These are phyloP conservation scores for Anabacerthia variegaticeps DNA, from an alignment of 2,797 vertebrate genomes.

Conservation along the genomic window DNA sequence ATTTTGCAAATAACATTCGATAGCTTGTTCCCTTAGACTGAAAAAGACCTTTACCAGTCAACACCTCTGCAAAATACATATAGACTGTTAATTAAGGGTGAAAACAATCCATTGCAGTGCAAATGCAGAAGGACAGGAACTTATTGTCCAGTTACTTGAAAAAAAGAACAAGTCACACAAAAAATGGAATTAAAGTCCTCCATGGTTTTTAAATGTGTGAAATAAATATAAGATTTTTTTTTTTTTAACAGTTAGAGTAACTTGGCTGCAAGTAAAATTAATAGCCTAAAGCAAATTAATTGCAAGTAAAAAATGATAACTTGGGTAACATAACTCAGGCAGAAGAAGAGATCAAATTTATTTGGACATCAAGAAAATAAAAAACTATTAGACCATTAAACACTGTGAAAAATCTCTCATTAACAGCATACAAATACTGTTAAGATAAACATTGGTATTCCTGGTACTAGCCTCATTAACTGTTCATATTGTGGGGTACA, in stretches of 20 bases:
- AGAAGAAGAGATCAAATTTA: background rate
- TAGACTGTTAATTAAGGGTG: background rate
- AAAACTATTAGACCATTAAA: background rate
- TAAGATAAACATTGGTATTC: background rate
- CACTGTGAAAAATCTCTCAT: background rate
- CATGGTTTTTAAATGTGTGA: background rate
- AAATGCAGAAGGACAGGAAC: background rate
- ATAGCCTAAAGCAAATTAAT: background rate
- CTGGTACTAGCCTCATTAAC: background rate
- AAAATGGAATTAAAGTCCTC: background rate
- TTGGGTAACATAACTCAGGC: background rate
- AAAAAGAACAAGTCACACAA: background rate
- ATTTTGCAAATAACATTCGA: background rate
- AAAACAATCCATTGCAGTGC: background rate
- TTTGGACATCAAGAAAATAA: background rate
- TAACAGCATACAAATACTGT: background rate
- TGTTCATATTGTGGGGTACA: background rate
- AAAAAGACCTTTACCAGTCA: background rate
- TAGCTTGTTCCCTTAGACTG: background rate
- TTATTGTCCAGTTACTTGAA: background rate
- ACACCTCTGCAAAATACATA: background rate
- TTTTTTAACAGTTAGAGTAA: background rate
- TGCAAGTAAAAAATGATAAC: background rate
- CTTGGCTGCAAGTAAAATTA: background rate
- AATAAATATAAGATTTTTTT: background rate